Percentiles rank a stretch among this genome's conserved stretches.
Conservation (phyloP, 2,797 vertebrate genomes). For the Lacerta viridis region DNA sequence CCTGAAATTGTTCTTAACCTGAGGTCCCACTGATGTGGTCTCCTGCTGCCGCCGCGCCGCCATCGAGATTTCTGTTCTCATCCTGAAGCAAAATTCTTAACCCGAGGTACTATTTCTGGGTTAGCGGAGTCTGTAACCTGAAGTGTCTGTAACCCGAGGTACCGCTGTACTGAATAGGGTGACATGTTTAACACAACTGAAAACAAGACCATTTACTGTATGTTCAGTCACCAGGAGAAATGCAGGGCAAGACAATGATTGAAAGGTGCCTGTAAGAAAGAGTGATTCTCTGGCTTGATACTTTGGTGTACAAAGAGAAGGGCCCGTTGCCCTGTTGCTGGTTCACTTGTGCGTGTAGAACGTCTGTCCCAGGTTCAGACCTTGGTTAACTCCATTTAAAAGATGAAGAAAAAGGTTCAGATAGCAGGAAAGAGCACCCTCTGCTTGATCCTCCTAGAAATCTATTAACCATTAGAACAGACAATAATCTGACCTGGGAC, state of each 20-base stretch:
- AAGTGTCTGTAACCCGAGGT: too few species aligned
- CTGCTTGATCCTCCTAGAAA: background rate
- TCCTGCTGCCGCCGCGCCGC: too few species aligned
- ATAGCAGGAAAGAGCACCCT: background rate
- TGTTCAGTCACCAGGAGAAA: background rate
- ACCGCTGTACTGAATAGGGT: too few species aligned
- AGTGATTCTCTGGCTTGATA: background rate
- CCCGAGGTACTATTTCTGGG: too few species aligned
- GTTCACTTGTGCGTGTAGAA: background rate
- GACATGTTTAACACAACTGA: background rate
- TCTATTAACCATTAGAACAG: background rate
- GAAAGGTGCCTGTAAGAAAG: background rate
- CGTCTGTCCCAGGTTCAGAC: background rate
- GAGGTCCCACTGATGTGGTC: too few species aligned
- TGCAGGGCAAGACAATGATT: background rate
- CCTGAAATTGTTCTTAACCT: too few species aligned
- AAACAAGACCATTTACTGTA: background rate
- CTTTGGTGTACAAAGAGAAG: background rate
- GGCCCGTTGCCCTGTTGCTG: too few species aligned
- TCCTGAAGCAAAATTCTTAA: too few species aligned
- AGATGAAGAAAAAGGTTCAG: background rate
- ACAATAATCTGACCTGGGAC: background rate
- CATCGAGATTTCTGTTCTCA: too few species aligned
- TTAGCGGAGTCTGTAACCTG: too few species aligned
- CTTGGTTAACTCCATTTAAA: background rate